Conservation (phyloP, 2,113 vertebrate genomes). For the Hiodon tergisus region DNA sequence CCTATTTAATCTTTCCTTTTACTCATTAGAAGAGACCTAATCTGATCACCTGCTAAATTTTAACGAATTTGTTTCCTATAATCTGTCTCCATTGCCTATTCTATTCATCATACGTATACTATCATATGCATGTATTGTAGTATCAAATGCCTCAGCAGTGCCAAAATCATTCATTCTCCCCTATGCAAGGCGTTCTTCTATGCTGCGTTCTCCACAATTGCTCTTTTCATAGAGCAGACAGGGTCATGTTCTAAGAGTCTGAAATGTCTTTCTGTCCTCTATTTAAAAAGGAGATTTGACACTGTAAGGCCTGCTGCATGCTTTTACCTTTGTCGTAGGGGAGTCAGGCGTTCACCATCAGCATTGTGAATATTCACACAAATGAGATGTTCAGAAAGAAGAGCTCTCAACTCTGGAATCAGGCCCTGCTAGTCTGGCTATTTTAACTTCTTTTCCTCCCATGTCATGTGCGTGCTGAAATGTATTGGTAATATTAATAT, state of each 20-base stretch:
- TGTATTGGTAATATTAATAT: too few species aligned
- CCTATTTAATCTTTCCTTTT: not conserved
- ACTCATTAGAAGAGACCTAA: not conserved
- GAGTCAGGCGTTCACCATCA: too few species aligned
- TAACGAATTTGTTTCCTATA: not conserved
- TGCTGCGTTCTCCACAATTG: not conserved
- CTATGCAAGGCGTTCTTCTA: conserved; percentile 6
- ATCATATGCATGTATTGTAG: not conserved
- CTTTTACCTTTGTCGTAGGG: not conserved
- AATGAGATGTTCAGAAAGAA: too few species aligned
- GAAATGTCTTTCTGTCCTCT: not conserved
- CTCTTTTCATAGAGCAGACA: not conserved
- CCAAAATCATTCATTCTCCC: not conserved
- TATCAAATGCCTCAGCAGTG: not conserved
- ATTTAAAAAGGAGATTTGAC: too few species aligned
- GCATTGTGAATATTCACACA: too few species aligned
- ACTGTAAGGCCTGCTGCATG: too few species aligned
- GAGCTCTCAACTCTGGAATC: too few species aligned
- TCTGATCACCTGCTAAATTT: not conserved
- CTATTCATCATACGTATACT: not conserved
- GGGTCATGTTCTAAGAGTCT: not conserved
- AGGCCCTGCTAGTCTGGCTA: too few species aligned
- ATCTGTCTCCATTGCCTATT: not conserved
- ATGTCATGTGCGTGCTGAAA: too few species aligned
- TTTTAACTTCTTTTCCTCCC: too few species aligned